Evolutionary conservation across 1,140 invertebrate genomes (phyloP).

Genomic region (Drosophila subobscura): DNA sequence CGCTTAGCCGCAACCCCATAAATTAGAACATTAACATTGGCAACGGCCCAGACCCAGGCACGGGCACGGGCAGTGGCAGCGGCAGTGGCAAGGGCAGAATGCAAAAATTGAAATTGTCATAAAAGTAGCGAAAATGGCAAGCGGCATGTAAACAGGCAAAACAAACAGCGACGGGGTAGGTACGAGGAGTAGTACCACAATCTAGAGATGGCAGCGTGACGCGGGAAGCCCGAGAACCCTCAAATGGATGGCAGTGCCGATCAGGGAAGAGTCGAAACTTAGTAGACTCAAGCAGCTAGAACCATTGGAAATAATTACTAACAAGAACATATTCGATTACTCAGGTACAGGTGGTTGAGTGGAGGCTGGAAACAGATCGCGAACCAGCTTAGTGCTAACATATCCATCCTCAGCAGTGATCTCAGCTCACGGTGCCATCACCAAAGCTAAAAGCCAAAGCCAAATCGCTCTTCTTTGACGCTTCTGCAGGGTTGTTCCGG

Average conservation of each 20-base stretch:
- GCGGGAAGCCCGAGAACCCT: neutral
- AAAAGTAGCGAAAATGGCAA: constrained; percentile 73
- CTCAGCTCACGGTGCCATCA: constrained; percentile 22
- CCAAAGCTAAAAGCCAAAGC: neutral
- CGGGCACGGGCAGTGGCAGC: neutral
- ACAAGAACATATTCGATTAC: no score
- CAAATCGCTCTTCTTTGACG: neutral
- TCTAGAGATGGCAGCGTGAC: constrained; percentile 28
- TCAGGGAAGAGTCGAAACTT: no score
- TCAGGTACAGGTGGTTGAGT: no score
- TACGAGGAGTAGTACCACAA: constrained; percentile 5
- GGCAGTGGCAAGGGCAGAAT: constrained; percentile 12
- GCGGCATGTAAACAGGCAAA: constrained; percentile 71
- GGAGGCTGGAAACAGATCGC: no score
- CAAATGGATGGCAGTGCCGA: no score
- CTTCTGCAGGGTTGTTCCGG: constrained; percentile 25
- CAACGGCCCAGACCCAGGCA: constrained; percentile 5
- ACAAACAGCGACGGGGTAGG: constrained; percentile 59
- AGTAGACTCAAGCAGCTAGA: no score
- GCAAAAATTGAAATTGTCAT: constrained; percentile 64
- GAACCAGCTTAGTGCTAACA: no score
- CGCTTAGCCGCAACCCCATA: constrained; percentile 79
- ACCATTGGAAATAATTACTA: no score
- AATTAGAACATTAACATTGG: constrained; percentile 71
- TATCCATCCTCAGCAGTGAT: no score